Evolutionary conservation across 2,113 vertebrate species (phyloP).

Genomic region (Bubo bubo): DNA sequence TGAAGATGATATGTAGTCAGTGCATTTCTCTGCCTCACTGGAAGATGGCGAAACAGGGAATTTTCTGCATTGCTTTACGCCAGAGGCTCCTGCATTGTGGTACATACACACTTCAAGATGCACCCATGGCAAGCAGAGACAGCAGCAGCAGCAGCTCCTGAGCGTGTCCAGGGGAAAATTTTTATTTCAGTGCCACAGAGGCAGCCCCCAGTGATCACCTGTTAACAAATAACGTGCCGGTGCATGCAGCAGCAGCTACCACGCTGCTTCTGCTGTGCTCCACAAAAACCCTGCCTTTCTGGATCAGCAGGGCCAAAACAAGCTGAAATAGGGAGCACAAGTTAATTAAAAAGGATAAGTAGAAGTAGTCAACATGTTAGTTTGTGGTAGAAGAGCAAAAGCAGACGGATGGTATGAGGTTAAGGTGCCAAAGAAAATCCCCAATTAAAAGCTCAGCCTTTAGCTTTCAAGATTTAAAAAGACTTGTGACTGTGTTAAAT

Average conservation of each 20-base stretch:
- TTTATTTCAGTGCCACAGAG: background rate
- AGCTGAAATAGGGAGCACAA: background rate
- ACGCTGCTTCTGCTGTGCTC: background rate
- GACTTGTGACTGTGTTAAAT: background rate
- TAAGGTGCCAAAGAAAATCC: constrained; percentile 10
- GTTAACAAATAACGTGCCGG: background rate
- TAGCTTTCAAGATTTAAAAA: background rate
- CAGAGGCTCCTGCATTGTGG: background rate
- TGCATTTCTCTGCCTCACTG: background rate
- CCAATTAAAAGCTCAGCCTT: constrained; percentile 12
- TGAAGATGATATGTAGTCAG: background rate
- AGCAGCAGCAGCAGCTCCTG: background rate
- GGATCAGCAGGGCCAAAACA: constrained; percentile 22
- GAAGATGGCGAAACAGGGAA: background rate
- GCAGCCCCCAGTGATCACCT: background rate
- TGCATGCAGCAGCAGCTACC: background rate
- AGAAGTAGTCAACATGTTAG: background rate
- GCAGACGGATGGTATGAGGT: background rate
- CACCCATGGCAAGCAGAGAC: background rate
- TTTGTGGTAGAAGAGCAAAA: background rate
- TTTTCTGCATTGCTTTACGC: background rate
- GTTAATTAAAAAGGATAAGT: constrained; percentile 20
- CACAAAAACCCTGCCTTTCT: constrained; percentile 14
- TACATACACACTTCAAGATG: background rate
- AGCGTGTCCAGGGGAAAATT: background rate